Percentiles rank a stretch among this genome's conserved stretches.
Evolutionary conservation across 2,113 vertebrate species (phyloP).

Genomic region (Gracilinanus agilis): DNA sequence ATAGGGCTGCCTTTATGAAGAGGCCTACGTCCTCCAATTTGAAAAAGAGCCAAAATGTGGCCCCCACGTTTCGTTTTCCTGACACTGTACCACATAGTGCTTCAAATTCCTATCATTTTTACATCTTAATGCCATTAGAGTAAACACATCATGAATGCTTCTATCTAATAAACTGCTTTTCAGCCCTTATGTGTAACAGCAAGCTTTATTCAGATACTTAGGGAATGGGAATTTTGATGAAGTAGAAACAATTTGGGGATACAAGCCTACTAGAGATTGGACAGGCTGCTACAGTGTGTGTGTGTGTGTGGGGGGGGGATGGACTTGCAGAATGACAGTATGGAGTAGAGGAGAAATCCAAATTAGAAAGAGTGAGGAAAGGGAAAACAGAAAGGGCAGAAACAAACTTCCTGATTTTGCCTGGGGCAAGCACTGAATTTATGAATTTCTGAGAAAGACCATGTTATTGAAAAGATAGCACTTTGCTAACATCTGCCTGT

Average conservation of each 20-base stretch:
- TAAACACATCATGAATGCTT: neutral
- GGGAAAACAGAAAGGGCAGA: neutral
- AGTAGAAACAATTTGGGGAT: neutral
- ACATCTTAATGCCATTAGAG: neutral
- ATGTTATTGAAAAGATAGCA: constrained; percentile 28
- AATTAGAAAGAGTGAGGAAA: neutral
- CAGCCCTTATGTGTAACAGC: neutral
- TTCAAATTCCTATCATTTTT: no score
- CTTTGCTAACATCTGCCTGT: constrained; percentile 36
- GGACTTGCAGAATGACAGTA: no score
- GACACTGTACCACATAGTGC: no score
- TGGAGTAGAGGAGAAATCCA: neutral
- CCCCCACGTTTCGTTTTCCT: no score
- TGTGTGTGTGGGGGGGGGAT: accelerated
- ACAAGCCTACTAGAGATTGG: neutral
- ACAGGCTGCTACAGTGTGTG: neutral
- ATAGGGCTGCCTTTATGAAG: no score
- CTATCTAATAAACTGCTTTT: neutral
- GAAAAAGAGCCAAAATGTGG: no score
- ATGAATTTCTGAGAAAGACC: neutral
- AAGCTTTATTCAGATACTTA: neutral
- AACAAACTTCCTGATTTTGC: neutral
- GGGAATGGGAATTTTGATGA: neutral
- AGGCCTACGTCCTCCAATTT: no score
- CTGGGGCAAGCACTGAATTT: neutral